Percentiles rank a stretch among this genome's conserved stretches.
Evolutionary conservation across 2,113 vertebrate genomes (phyloP).

Genomic region (Holacanthus passer): DNA sequence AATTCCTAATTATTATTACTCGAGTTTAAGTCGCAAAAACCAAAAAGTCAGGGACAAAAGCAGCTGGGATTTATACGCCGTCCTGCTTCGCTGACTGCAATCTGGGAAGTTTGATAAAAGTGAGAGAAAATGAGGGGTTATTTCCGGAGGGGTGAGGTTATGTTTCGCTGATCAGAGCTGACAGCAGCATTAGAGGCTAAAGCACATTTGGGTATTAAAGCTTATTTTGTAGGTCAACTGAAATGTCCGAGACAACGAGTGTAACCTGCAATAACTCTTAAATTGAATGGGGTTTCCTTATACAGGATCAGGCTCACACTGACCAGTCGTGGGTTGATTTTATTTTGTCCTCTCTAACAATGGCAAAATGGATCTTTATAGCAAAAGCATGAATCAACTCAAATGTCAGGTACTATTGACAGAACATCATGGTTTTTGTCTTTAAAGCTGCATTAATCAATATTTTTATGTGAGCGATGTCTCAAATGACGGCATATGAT

Average conservation of each 20-base stretch:
- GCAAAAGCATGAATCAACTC: neutral
- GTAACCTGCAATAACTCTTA: slow-evolving; percentile 22
- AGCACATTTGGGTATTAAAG: slow-evolving; percentile 36
- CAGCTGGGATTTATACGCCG: slow-evolving; percentile 24
- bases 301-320: slow-evolving; percentile 12
- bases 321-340: neutral
- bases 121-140: slow-evolving; percentile 30
- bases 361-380: neutral
- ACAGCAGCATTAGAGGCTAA: slow-evolving; percentile 18
- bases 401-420: neutral
- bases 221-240: slow-evolving; percentile 36
- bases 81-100: slow-evolving; percentile 26
- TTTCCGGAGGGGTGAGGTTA: slow-evolving; percentile 12
- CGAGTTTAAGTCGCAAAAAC: slow-evolving; percentile 10
- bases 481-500: neutral
- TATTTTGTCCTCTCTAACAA: slow-evolving; percentile 13
- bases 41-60: slow-evolving; percentile 24
- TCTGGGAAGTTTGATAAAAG: slow-evolving; percentile 34
- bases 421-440: slow-evolving; percentile 12
- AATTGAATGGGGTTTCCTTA: neutral
- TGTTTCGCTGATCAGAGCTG: slow-evolving; percentile 27
- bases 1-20: slow-evolving; percentile 45
- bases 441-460: slow-evolving; percentile 25
- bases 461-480: slow-evolving; percentile 16
- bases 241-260: slow-evolving; percentile 8